Percentiles rank a stretch among this genome's conserved stretches.
phyloP scores from a whole-genome alignment of 2,113 vertebrate genomes.

The Sapajus apella region DNA sequence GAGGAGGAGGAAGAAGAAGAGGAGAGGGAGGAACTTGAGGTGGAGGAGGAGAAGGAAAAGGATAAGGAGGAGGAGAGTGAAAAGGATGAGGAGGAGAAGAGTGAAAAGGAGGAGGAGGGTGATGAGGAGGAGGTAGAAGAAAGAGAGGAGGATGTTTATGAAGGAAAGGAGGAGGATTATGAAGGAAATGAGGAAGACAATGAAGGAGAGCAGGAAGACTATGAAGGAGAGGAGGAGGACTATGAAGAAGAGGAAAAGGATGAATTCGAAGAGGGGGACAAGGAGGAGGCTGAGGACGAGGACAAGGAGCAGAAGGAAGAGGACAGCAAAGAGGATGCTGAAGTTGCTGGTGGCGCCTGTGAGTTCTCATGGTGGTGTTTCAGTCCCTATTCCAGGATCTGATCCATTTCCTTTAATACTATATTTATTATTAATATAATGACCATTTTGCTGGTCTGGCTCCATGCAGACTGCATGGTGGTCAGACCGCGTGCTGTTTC shows the following conservation, averaged over 20 bases:
- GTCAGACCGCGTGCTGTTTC: too few species aligned
- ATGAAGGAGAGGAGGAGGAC: neutral
- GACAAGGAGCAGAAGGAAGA: neutral
- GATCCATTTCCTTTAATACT: neutral
- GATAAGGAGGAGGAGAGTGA: rapidly evolving
- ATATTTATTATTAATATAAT: neutral
- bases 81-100: too few species aligned
- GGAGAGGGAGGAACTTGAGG: neutral
- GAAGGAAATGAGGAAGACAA: neutral
- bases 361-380: neutral
- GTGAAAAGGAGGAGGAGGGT: neutral
- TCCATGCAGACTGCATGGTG: rapidly evolving
- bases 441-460: neutral
- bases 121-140: neutral
- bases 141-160: neutral
- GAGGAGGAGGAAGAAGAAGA: neutral
- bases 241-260: neutral
- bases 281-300: neutral
- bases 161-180: neutral
- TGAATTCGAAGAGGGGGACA: neutral
- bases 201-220: neutral
- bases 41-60: neutral
- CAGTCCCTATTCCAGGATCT: neutral
- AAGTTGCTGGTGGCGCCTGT: rapidly evolving
- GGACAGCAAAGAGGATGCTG: neutral